Evolutionary conservation across 1,140 invertebrate genomes (phyloP), one percentile per base, ranked within the genome.

Genomic region (Holcopasites calliopsidis): DNA sequence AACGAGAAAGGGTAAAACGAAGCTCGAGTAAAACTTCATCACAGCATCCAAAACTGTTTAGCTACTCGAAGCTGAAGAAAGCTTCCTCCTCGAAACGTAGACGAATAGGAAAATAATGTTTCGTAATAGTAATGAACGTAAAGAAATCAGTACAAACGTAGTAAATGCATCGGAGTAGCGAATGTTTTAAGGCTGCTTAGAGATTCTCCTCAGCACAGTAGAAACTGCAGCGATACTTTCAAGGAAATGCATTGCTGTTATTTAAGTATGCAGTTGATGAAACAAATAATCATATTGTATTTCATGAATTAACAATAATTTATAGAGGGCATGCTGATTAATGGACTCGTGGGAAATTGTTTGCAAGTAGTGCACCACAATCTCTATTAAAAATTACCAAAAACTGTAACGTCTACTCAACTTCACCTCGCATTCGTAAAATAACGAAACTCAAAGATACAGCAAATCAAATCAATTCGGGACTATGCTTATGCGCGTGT

Each of bases 21-120:
- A 76, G 52, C 61, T n/a, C n/a, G n/a, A n/a, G 23, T 55, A 66
- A 75, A 58, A 57, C 23, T 21, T 54, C 57, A 68, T 50, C 18
- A 7, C 57, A 69, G 54, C 72, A 55, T 69, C 42, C 18, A 68
- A 35, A 40, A 18, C 7, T 57, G 23, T 28, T 62, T 7, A 55
- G 31, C 18, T 11, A 7, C 31, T 58, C 1, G 62, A 66, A 64
- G 58, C 4, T 42, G 33, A 33, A 38, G 58, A 33, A 50, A 71
- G 18, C 26, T n/a, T n/a, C n/a, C n/a, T n/a, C n/a, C n/a, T n/a
- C n/a, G n/a, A n/a, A n/a, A n/a, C n/a, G n/a, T n/a, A n/a, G n/a
- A n/a, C n/a, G n/a, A n/a, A n/a, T n/a, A n/a, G n/a, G n/a, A n/a
- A n/a, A n/a, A n/a, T n/a, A n/a, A n/a, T n/a, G n/a, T n/a, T n/a